phyloP scores from a whole-genome alignment of 1,140 invertebrate genomes.

The Anastrepha ludens region DNA sequence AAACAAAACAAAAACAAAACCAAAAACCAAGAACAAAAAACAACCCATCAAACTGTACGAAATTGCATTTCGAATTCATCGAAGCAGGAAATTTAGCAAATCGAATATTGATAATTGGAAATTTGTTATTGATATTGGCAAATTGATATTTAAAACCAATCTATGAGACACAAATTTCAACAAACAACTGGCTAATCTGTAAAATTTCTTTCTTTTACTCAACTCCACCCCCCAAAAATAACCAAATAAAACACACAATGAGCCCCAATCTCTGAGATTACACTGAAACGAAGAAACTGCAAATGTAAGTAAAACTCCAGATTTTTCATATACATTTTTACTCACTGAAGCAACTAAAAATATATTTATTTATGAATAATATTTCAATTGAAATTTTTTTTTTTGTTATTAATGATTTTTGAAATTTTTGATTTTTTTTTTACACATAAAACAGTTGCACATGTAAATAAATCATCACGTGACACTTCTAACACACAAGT shows the following conservation, averaged over 20 bases:
- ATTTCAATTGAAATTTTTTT: not conserved
- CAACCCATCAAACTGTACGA: not conserved
- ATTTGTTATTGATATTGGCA: constrained; percentile 42
- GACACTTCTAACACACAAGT: not conserved
- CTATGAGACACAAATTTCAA: constrained; percentile 43
- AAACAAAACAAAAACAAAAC: constrained; percentile 53
- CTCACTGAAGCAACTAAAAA: not conserved
- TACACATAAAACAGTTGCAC: not conserved
- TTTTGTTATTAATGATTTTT: not conserved
- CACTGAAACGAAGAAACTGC: constrained; percentile 54
- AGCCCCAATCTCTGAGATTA: constrained; percentile 52
- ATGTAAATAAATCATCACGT: not conserved
- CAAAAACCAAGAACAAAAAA: constrained; percentile 11
- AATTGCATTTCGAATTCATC: not conserved
- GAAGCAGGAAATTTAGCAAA: not conserved
- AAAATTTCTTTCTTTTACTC: constrained; percentile 50
- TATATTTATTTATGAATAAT: not conserved
- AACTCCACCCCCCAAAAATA: not conserved
- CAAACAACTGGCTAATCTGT: constrained; percentile 51
- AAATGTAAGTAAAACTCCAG: constrained; percentile 55
- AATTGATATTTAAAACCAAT: constrained; percentile 35
- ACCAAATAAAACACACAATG: constrained; percentile 26
- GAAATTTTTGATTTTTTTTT: not conserved
- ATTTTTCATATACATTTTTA: constrained; percentile 23
- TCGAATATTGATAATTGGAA: not conserved